phyloP scores from a whole-genome alignment of 2,888 invertebrate genomes.

The Caenorhabditis sinica region DNA sequence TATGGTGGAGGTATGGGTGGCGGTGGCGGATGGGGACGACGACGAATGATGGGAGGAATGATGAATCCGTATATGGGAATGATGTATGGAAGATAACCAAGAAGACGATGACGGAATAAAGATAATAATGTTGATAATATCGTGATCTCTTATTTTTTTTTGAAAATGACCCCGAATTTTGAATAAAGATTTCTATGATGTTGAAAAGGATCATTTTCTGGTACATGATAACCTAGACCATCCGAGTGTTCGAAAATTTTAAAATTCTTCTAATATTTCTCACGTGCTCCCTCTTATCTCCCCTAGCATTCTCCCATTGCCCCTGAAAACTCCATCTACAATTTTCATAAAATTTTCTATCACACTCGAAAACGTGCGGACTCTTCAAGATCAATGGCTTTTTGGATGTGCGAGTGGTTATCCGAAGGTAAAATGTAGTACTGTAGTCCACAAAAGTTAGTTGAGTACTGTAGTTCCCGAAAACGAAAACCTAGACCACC shows the following conservation, averaged over 20 bases:
- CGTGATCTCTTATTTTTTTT: constrained; percentile 35
- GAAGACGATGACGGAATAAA: background rate
- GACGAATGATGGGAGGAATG: constrained; percentile 65
- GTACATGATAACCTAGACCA: no score
- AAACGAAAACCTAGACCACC: constrained; percentile 5
- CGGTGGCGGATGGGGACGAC: constrained; percentile 41
- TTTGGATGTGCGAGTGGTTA: constrained; percentile 48
- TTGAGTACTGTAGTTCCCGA: no score
- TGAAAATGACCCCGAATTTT: background rate
- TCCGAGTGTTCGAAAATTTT: no score
- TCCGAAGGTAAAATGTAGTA: constrained; percentile 43
- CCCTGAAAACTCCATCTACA: background rate
- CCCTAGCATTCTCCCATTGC: background rate
- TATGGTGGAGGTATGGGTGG: constrained; percentile 41
- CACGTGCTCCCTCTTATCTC: background rate
- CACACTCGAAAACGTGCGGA: background rate
- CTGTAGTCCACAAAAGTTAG: no score
- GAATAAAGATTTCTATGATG: constrained; percentile 14
- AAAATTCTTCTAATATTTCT: background rate
- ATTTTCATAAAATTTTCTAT: background rate
- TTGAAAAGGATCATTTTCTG: background rate
- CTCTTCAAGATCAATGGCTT: constrained; percentile 9
- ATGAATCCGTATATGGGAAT: constrained; percentile 61
- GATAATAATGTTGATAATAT: background rate
- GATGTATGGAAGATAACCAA: constrained; percentile 49